A percentile compares a stretch with the other conserved stretches of the same genome.
These are phyloP conservation scores for Chymomyza costata DNA, from an alignment of 1,140 invertebrate species.

Conservation along the genomic window DNA sequence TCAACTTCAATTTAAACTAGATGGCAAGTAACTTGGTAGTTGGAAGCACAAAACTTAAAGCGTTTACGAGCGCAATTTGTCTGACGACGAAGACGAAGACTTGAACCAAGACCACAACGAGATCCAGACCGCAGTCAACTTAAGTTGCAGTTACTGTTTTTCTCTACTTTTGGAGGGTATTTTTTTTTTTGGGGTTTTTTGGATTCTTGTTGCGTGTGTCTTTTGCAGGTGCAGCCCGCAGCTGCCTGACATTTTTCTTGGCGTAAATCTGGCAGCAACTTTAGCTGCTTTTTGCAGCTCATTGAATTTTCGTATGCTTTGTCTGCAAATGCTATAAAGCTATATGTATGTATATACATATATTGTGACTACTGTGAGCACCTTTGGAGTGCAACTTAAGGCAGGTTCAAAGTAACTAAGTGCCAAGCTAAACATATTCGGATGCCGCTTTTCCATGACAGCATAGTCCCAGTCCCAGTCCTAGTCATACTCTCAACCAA, in stretches of 20 bases:
- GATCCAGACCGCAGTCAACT: slow-evolving; percentile 58
- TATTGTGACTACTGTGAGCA: too few species aligned
- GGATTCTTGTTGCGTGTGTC: slow-evolving; percentile 10
- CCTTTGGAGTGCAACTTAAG: slow-evolving; percentile 7
- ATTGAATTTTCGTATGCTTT: slow-evolving; percentile 66
- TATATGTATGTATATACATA: slow-evolving; percentile 28
- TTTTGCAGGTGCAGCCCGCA: slow-evolving; percentile 33
- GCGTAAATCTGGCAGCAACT: slow-evolving; percentile 66
- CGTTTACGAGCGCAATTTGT: slow-evolving; percentile 69
- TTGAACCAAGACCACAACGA: slow-evolving; percentile 42
- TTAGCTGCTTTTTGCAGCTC: slow-evolving; percentile 68
- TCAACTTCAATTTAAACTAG: slow-evolving; percentile 54
- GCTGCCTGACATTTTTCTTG: slow-evolving; percentile 64
- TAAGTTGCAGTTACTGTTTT: slow-evolving; percentile 37
- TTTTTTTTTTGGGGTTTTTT: slow-evolving; percentile 14
- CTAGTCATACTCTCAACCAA: too few species aligned
- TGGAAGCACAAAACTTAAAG: slow-evolving; percentile 64
- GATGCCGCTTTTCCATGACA: slow-evolving; percentile 1
- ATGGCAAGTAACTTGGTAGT: too few species aligned
- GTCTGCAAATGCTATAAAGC: slow-evolving; percentile 61
- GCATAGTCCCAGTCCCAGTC: too few species aligned
- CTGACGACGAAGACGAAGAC: slow-evolving; percentile 33
- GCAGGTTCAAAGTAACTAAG: slow-evolving; percentile 38
- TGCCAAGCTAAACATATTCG: slow-evolving; percentile 55
- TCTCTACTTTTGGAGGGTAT: too few species aligned